Evolutionary conservation across 2,888 invertebrate species (phyloP).

Genomic region (Plusia festucae): DNA sequence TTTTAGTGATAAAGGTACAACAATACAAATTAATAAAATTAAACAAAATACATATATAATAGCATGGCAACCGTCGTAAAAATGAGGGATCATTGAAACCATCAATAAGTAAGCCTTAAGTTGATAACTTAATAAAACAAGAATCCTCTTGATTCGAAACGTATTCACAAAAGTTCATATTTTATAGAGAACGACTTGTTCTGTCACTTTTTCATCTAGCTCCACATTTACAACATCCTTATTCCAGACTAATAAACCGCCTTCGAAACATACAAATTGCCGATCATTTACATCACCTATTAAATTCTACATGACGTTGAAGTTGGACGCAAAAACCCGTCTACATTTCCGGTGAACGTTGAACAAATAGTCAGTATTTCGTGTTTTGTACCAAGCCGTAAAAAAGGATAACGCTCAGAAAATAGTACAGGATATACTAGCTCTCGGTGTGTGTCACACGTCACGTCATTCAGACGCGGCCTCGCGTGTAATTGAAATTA

Average conservation of each 20-base stretch:
- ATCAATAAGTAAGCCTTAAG: background rate
- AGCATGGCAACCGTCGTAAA: background rate
- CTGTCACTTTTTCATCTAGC: slow-evolving; percentile 7
- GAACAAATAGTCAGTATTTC: slow-evolving; percentile 27
- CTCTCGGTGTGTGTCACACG: slow-evolving; percentile 12
- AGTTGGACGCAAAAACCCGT: slow-evolving; percentile 50
- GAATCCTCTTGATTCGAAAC: background rate
- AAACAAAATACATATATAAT: background rate
- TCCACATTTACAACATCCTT: slow-evolving; percentile 25
- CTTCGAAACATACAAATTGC: slow-evolving; percentile 42
- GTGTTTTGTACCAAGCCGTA: slow-evolving; percentile 29
- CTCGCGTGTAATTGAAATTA: slow-evolving; percentile 62
- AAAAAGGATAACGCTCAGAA: slow-evolving; percentile 8
- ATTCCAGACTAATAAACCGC: slow-evolving; percentile 4
- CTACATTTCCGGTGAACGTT: slow-evolving; percentile 48
- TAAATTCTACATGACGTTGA: slow-evolving; percentile 34
- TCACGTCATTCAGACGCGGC: slow-evolving; percentile 34
- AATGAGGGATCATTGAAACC: background rate
- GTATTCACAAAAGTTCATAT: background rate
- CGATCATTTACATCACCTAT: slow-evolving; percentile 49
- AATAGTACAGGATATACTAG: background rate
- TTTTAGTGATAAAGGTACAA: slow-evolving; percentile 38
- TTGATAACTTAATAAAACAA: background rate
- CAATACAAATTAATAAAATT: slow-evolving; percentile 28
- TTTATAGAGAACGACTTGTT: background rate